Base-by-base conservation (phyloP, 2,113 vertebrate species). In the Edolisoma coerulescens region DNA sequence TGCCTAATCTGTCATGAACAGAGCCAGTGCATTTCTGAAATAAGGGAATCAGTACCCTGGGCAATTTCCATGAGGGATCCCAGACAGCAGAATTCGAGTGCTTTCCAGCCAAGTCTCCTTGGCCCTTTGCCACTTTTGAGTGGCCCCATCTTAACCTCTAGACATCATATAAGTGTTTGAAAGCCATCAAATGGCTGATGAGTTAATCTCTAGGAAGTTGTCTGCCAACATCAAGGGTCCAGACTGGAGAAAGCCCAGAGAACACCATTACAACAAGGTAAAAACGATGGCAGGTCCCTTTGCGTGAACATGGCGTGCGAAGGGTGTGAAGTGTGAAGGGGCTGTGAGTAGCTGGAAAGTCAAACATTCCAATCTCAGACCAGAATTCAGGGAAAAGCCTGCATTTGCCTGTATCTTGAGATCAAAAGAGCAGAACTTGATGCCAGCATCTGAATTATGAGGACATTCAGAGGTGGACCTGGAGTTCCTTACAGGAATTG, bases 61-160 rank as follows among this genome's bases (percentile, higher is more conserved):
- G 94, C 49, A 41, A 28, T 89, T 75, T 78, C 77, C 15, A 0
- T 39, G n/a, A 92, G 82, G 53, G 89, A 68, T 74, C 71, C 52
- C 60, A 84, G 63, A 56, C 26, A 63, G 53, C 86, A 76, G 28
- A 59, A 92, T 33, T 68, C 1, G 3, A 50, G 74, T 75, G 39
- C 70, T 95, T 93, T 68, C 84, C 87, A 94, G 71, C 78, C 75
- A 73, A 68, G 54, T n/a, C 83, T 82, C 18, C 22, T 45, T 83
- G 70, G 87, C 82, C 75, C 21, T 84, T 84, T 61, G n/a, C 63
- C 49, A 81, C 52, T 44, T 57, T 42, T 59, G 60, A 45, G 57
- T n/a, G 63, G 65, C 59, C 91, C 39, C 64, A 24, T 94, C 81
- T 76, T 95, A 54, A 41, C 84, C 68, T 52, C 63, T 41, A 70